Conservation (phyloP, 2,888 invertebrate species). For the Encarsia formosa region DNA sequence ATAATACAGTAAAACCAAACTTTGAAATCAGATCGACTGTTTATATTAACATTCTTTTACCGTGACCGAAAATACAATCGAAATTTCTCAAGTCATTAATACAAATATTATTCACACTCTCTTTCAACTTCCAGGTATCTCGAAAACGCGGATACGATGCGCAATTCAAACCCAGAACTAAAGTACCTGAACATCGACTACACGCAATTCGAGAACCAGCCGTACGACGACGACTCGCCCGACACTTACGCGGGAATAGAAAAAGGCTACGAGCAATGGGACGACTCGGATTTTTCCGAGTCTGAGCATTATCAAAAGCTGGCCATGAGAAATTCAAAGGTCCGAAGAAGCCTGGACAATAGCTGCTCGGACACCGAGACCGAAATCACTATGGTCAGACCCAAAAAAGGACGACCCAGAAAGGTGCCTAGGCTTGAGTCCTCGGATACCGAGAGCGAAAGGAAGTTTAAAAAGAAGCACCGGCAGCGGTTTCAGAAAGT, state of each 20-base stretch:
- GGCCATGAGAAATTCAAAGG: conserved; percentile 34
- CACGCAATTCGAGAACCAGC: conserved; percentile 63
- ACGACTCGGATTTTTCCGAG: conserved; percentile 42
- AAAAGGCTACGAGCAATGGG: conserved; percentile 57
- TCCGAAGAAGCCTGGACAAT: conserved; percentile 43
- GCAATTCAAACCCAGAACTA: conserved; percentile 62
- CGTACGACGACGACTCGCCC: conserved; percentile 56
- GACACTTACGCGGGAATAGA: conserved; percentile 59
- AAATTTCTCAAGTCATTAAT: not conserved
- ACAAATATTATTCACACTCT: not conserved
- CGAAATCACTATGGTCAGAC: conserved; percentile 35
- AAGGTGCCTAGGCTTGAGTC: conserved; percentile 42
- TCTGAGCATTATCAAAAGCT: conserved; percentile 35
- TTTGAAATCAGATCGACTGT: no score
- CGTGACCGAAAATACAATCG: no score
- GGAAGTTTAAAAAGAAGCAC: conserved; percentile 37
- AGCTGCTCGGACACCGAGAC: conserved; percentile 47
- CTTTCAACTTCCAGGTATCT: conserved; percentile 48
- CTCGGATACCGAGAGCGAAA: conserved; percentile 49
- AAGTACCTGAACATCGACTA: conserved; percentile 72
- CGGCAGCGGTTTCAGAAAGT: conserved; percentile 37
- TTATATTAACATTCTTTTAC: no score
- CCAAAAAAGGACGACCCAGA: conserved; percentile 37
- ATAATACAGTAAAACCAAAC: no score
- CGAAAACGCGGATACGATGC: conserved; percentile 58